phyloP scores from a whole-genome alignment of 2,888 invertebrate genomes.

The Aleiodes leptofemur region DNA sequence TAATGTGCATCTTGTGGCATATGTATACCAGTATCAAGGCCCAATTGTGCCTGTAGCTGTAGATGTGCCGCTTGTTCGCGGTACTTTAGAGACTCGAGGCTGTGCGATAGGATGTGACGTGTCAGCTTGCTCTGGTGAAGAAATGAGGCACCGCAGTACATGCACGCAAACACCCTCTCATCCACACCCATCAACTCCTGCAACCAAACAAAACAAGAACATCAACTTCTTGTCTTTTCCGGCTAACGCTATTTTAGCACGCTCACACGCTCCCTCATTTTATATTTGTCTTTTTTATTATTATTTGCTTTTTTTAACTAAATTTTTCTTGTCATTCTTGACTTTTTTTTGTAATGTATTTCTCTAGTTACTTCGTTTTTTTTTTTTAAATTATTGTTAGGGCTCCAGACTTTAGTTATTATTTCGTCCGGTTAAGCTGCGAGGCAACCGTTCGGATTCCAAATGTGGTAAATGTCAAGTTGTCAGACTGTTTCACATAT shows the following conservation, averaged over 20 bases:
- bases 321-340: slow-evolving; percentile 41
- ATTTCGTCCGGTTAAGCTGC: no score
- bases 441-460: no score
- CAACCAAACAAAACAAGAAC: slow-evolving; percentile 90
- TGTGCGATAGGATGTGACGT: slow-evolving; percentile 91
- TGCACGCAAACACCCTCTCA: slow-evolving; percentile 85
- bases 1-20: slow-evolving; percentile 73
- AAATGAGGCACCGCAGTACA: slow-evolving; percentile 93
- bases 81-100: slow-evolving; percentile 91
- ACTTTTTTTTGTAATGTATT: no score
- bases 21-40: slow-evolving; percentile 72
- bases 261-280: slow-evolving; percentile 55
- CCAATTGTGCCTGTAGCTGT: slow-evolving; percentile 76
- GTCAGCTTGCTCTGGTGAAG: slow-evolving; percentile 94
- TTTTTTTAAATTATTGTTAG: no score
- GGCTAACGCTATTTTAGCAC: slow-evolving; percentile 53
- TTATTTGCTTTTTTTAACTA: slow-evolving; percentile 38
- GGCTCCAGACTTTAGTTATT: no score
- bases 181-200: slow-evolving; percentile 91
- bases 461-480: no score
- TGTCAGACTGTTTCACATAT: no score
- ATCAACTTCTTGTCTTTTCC: slow-evolving; percentile 90
- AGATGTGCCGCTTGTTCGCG: slow-evolving; percentile 82
- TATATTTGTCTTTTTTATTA: slow-evolving; percentile 47
- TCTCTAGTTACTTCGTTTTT: no score